Evolutionary conservation across 2,888 invertebrate genomes (phyloP).

Genomic region (Limnephilus marmoratus): DNA sequence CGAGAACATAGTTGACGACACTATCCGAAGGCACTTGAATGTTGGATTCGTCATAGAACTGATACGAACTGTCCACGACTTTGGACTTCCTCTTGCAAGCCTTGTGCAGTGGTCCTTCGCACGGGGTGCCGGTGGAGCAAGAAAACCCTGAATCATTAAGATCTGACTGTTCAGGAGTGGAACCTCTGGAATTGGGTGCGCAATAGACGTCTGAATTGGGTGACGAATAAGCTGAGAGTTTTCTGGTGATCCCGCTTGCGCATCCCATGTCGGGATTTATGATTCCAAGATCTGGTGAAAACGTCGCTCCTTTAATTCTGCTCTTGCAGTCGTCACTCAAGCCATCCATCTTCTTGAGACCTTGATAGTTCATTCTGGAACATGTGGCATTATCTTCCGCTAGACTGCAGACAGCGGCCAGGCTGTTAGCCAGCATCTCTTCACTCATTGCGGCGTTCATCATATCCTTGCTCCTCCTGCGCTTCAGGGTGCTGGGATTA

Average conservation of each 20-base stretch:
- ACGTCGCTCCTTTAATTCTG: slow-evolving; percentile 67
- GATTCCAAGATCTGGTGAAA: slow-evolving; percentile 68
- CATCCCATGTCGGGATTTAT: slow-evolving; percentile 70
- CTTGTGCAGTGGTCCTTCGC: slow-evolving; percentile 37
- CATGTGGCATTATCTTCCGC: slow-evolving; percentile 46
- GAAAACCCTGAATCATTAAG: slow-evolving; percentile 55
- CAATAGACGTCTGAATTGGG: slow-evolving; percentile 67
- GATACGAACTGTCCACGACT: slow-evolving; percentile 57
- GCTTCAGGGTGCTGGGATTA: slow-evolving; percentile 69
- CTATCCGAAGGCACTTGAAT: slow-evolving; percentile 63
- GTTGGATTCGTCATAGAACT: slow-evolving; percentile 46
- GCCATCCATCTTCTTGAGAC: slow-evolving; percentile 5
- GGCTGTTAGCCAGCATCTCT: slow-evolving; percentile 56
- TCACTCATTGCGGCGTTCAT: slow-evolving; percentile 66
- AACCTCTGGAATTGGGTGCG: slow-evolving; percentile 66
- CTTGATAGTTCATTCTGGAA: slow-evolving; percentile 24
- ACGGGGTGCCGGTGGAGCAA: slow-evolving; percentile 39
- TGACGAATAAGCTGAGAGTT: slow-evolving; percentile 68
- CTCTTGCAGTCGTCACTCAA: slow-evolving; percentile 39
- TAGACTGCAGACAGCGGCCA: slow-evolving; percentile 56
- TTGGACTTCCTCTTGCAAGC: slow-evolving; percentile 59
- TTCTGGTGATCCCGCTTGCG: slow-evolving; percentile 66
- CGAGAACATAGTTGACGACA: slow-evolving; percentile 69
- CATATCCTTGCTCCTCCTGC: slow-evolving; percentile 72
- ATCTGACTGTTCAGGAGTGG: slow-evolving; percentile 66